Base-by-base conservation (phyloP, 23 tunicate genomes). In the Trididemnum clinides region DNA sequence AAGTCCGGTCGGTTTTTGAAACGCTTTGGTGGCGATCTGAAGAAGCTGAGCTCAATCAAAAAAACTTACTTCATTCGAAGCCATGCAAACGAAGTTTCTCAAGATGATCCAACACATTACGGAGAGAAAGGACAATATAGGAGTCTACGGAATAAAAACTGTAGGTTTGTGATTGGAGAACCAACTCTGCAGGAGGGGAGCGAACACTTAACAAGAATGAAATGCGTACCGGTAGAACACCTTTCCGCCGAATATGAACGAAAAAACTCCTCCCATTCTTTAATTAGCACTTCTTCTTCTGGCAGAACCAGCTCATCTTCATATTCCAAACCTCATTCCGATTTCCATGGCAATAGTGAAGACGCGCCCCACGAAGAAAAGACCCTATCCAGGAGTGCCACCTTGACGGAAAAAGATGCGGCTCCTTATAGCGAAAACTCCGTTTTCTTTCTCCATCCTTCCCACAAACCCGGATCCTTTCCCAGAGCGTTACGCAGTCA, bases 381-480 rank as follows among this genome's bases (percentile, higher is more conserved):
- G 22, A 23, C 57, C 1, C 19, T 28, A 36, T 39, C 80, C 15
- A 39, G 25, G 25, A 31, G 12, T n/a, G 76, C 21, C 21, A 28
- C 7, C 3, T 28, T 28, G 5, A 30, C 7, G 7, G n/a, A 62
- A 4, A 62, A 18, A 62, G 75, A 69, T 4, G 2, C 34, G 31
- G 2, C 10, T 3, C 7, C 19, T 3, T 35, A 69, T 37, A 31
- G 36, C 28, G 57, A 20, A 4, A 69, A 28, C 25, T 7, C 65
- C 4, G n/a, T 90, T 7, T 90, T 79, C 39, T 27, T 90, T 25
- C 69, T 71, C 28, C 95, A 90, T 23, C 76, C 50, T 1, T 35
- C 50, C 33, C 73, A 90, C 87, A 51, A 35, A 34, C 95, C 95
- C 50, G 95, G 95, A 0, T 80, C 85, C 15, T 90, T 90, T 39